phyloP scores from a whole-genome alignment of 2,888 invertebrate genomes.

The Tanaodytes sp. region DNA sequence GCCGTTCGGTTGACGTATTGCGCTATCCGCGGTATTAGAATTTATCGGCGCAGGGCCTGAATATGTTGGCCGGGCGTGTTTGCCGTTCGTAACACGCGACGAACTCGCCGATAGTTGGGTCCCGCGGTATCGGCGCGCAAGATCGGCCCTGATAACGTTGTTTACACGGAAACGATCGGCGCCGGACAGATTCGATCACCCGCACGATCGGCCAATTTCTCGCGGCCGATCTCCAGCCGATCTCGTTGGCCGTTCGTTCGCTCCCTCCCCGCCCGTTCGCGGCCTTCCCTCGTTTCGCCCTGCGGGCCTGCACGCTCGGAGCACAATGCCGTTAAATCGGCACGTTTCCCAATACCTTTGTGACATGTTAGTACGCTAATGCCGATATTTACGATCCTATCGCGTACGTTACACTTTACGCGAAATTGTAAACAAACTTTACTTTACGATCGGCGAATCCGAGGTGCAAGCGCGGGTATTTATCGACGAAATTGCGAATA shows the following conservation, averaged over 20 bases:
- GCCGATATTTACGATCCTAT: conserved; percentile 33
- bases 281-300: too few relatives aligned
- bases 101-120: conserved; percentile 48
- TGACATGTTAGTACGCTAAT: conserved; percentile 45
- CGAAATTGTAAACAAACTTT: conserved; percentile 36
- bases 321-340: conserved; percentile 46
- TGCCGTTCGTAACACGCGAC: conserved; percentile 51
- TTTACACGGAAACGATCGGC: conserved; percentile 55
- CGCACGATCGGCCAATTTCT: conserved; percentile 53
- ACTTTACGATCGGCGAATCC: conserved; percentile 24
- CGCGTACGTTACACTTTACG: conserved; percentile 28
- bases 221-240: conserved; percentile 16
- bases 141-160: conserved; percentile 51
- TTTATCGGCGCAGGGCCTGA: conserved; percentile 66
- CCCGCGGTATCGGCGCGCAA: conserved; percentile 50
- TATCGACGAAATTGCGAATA: conserved; percentile 23
- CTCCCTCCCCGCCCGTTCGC: background rate
- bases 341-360: conserved; percentile 48
- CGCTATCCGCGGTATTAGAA: conserved; percentile 64
- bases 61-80: conserved; percentile 62
- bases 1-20: too few relatives aligned
- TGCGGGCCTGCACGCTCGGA: conserved; percentile 39
- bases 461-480: conserved; percentile 13
- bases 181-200: conserved; percentile 51
- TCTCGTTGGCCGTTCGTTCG: too few relatives aligned